Percentiles rank a stretch among this genome's conserved stretches.
These are phyloP conservation scores for Pogonomyrmex barbatus DNA, from an alignment of 1,140 invertebrate species.

Conservation along the genomic window DNA sequence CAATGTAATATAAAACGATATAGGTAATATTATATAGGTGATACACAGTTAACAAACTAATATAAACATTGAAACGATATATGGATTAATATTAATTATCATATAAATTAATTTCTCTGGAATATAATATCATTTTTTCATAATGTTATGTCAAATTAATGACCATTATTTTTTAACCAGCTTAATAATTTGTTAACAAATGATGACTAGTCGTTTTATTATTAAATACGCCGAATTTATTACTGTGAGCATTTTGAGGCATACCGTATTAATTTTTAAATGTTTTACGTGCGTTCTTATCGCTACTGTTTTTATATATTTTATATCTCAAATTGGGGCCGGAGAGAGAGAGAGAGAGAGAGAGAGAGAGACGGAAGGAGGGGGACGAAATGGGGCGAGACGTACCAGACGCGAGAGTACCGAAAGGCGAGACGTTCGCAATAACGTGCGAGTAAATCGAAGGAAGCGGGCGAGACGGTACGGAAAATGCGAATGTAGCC, in stretches of 20 bases:
- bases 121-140: conserved; percentile 22
- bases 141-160: neutral
- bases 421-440: conserved; percentile 45
- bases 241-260: neutral
- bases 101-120: conserved; percentile 22
- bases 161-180: conserved; percentile 2
- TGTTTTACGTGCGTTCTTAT: conserved; percentile 1
- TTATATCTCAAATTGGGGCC: neutral
- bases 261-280: conserved; percentile 11
- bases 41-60: neutral
- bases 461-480: conserved; percentile 20
- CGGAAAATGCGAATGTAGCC: conserved; percentile 51
- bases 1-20: neutral
- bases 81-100: conserved; percentile 12
- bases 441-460: conserved; percentile 38
- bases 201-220: neutral
- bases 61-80: conserved; percentile 1
- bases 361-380: no score
- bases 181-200: conserved; percentile 13
- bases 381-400: neutral
- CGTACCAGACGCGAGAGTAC: neutral
- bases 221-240: neutral
- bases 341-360: no score
- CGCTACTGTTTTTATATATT: neutral
- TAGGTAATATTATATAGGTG: neutral